Percentiles rank a stretch among this genome's conserved stretches.
Conservation (phyloP, 2,888 invertebrate species). For the Oscheius sp. region DNA sequence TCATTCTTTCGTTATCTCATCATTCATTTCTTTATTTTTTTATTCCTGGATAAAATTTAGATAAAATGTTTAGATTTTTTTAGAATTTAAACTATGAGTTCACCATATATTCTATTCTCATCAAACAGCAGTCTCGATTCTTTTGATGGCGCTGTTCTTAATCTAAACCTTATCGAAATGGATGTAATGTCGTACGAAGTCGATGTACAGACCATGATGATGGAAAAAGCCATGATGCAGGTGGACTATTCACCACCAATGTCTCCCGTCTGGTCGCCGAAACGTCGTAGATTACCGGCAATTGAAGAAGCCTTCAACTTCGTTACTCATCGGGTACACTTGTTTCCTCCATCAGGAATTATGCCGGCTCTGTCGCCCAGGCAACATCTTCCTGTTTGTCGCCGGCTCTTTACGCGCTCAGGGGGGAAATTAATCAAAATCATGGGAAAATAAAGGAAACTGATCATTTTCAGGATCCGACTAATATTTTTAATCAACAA, state of each 20-base stretch:
- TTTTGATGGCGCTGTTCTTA: too few relatives aligned
- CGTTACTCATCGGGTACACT: not conserved
- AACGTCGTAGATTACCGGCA: not conserved
- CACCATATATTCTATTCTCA: too few relatives aligned
- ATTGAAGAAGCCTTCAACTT: not conserved
- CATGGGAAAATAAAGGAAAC: not conserved
- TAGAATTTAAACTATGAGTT: too few relatives aligned
- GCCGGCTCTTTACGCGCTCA: not conserved
- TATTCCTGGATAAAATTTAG: too few relatives aligned
- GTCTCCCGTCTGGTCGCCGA: constrained; percentile 1
- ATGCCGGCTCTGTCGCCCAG: constrained; percentile 23
- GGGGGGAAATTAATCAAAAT: not conserved
- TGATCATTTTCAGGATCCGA: constrained; percentile 15
- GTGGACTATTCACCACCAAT: not conserved
- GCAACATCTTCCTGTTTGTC: constrained; percentile 25
- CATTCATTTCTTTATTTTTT: too few relatives aligned
- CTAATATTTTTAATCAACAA: constrained; percentile 5
- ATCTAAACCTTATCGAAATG: not conserved
- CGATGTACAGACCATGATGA: not conserved
- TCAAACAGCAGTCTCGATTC: too few relatives aligned
- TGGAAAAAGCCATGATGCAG: not conserved
- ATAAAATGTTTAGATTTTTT: too few relatives aligned
- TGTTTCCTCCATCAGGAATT: not conserved
- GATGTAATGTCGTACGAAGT: not conserved
- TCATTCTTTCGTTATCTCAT: too few relatives aligned